Percentiles rank a stretch among this genome's conserved stretches.
phyloP scores from a whole-genome alignment of 1,140 invertebrate genomes.

The Pectinophora gossypiella region DNA sequence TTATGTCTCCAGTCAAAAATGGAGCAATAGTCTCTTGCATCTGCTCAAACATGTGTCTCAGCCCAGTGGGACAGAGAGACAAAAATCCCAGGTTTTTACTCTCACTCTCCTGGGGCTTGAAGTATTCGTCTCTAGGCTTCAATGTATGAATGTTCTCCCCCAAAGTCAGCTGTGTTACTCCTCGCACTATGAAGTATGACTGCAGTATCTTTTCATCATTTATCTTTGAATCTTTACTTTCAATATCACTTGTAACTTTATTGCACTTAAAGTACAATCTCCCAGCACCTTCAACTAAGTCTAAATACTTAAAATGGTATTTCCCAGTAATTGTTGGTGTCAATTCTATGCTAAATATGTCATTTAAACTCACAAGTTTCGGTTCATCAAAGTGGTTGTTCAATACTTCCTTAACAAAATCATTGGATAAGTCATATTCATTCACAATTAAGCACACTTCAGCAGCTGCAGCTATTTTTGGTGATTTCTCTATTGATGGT shows the following conservation, averaged over 20 bases:
- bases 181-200: conserved; percentile 62
- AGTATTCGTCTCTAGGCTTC: conserved; percentile 54
- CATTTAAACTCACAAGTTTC: conserved; percentile 57
- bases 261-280: conserved; percentile 65
- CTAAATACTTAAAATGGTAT: conserved; percentile 65
- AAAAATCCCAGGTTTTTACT: conserved; percentile 19
- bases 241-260: conserved; percentile 33
- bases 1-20: conserved; percentile 63
- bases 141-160: conserved; percentile 57
- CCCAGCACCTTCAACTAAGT: conserved; percentile 46
- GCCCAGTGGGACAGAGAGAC: conserved; percentile 52
- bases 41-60: conserved; percentile 55
- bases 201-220: conserved; percentile 30
- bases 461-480: conserved; percentile 55
- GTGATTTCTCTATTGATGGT: conserved; percentile 43
- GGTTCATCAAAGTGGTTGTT: conserved; percentile 66
- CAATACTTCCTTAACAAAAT: conserved; percentile 62
- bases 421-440: conserved; percentile 61
- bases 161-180: conserved; percentile 61
- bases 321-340: conserved; percentile 50
- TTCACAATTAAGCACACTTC: conserved; percentile 55
- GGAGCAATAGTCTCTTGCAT: conserved; percentile 61
- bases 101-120: conserved; percentile 17
- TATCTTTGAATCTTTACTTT: not conserved
- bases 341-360: conserved; percentile 61